Percentiles rank a stretch among this genome's conserved stretches.
Conservation (phyloP, 2,113 vertebrate genomes). For the Silurus meridionalis region DNA sequence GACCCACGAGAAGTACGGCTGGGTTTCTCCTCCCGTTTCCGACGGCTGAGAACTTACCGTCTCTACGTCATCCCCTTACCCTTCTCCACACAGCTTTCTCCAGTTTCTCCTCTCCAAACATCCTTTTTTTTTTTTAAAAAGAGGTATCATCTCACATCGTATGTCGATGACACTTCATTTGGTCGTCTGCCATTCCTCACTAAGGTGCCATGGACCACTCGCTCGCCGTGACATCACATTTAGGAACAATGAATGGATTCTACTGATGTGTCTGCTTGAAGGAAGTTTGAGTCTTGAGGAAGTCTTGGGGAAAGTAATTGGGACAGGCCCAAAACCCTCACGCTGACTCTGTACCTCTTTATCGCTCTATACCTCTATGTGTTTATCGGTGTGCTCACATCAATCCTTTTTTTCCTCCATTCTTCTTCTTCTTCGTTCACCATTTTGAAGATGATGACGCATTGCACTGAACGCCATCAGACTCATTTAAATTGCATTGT, state of each 20-base stretch:
- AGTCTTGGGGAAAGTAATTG: constrained; percentile 42
- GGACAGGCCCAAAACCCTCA: constrained; percentile 50
- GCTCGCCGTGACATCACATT: constrained; percentile 73
- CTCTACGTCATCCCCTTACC: not conserved
- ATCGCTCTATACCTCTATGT: constrained; percentile 35
- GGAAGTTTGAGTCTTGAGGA: constrained; percentile 53
- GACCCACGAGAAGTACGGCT: constrained; percentile 99
- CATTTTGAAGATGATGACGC: constrained; percentile 62
- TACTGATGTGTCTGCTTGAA: constrained; percentile 53
- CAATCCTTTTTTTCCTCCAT: constrained; percentile 15
- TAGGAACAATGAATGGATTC: constrained; percentile 78
- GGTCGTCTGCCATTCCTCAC: constrained; percentile 68
- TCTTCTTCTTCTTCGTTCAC: constrained; percentile 63
- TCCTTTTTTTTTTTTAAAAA: constrained; percentile 52
- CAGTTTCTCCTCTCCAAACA: constrained; percentile 56
- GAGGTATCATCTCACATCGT: constrained; percentile 75
- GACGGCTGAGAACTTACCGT: constrained; percentile 83
- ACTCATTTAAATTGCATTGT: constrained; percentile 76
- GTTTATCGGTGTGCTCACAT: constrained; percentile 30
- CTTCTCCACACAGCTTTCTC: constrained; percentile 46
- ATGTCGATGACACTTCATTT: constrained; percentile 64
- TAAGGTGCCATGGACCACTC: constrained; percentile 76
- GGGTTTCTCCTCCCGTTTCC: constrained; percentile 96
- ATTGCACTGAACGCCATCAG: constrained; percentile 72
- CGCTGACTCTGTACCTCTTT: constrained; percentile 51